Base-by-base conservation (phyloP, 2,888 invertebrate genomes). In the Synanthedon myopaeformis region DNA sequence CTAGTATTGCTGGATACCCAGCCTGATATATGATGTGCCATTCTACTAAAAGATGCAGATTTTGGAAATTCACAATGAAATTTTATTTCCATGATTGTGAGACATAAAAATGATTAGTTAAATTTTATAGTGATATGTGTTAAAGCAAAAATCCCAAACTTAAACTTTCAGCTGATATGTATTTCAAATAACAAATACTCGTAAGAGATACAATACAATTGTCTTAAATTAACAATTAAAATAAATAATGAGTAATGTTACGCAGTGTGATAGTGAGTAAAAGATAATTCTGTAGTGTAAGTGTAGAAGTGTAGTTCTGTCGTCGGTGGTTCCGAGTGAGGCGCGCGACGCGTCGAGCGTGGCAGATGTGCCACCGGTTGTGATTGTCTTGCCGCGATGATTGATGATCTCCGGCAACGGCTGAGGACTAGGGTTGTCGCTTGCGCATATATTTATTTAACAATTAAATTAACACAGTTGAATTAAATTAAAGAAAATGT, bases 351-450 rank as follows among this genome's bases (percentile, higher is more conserved):
- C 55, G 58, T 54, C 54, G 56, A 56, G 70, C 71, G 53, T 19
- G 84, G 85, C 87, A 87, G 87, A 86, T 87, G 87, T 79, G 87
- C 82, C 82, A 70, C 80, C 84, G 83, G 86, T 86, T 86, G 87
- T 86, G 87, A 86, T 87, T 87, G 87, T 86, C 87, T 86, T 86
- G 82, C 82, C 76, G 74, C 75, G 76, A 86, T 87, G 87, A 87
- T 86, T 87, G 87, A 87, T 87, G 87, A 86, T 85, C 85, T 84
- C 74, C 74, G 74, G 68, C 76, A 74, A 63, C 78, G 79, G 76
- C 77, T 19, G 23, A 14, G 17, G 56, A 41, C 42, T 66, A 86
- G 86, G 87, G 87, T 60, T 86, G 79, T 48, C 61, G 49, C 51
- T 51, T 23, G 11, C 23, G 17, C 23, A 23, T 23, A 11, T 17